Conservation (phyloP, 1,140 invertebrate species). For the Trachymyrmex septentrionalis region DNA sequence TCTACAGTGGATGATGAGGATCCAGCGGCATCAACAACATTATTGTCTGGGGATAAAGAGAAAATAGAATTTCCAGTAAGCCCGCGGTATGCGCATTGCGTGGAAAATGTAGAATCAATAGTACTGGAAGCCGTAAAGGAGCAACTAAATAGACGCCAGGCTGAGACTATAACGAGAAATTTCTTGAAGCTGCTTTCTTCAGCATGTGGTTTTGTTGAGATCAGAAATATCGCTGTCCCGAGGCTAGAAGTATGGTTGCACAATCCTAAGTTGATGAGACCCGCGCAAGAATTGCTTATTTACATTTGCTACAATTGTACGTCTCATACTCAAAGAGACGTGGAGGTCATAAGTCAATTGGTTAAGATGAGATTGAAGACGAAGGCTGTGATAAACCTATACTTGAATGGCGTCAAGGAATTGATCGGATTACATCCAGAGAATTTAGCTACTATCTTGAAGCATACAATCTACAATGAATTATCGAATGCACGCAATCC, state of each 20-base stretch:
- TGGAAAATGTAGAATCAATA: slow-evolving; percentile 92
- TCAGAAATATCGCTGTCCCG: slow-evolving; percentile 93
- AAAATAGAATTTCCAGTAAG: slow-evolving; percentile 85
- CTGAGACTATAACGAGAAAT: slow-evolving; percentile 95
- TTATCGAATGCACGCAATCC: slow-evolving; percentile 96
- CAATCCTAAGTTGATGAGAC: slow-evolving; percentile 96
- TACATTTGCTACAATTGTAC: slow-evolving; percentile 96
- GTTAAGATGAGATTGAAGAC: slow-evolving; percentile 97
- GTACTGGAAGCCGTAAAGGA: slow-evolving; percentile 96
- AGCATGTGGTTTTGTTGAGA: slow-evolving; percentile 94
- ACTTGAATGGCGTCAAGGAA: slow-evolving; percentile 93
- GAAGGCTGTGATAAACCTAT: slow-evolving; percentile 96
- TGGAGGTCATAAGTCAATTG: slow-evolving; percentile 96
- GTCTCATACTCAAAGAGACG: slow-evolving; percentile 92
- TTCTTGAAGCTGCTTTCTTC: slow-evolving; percentile 94
- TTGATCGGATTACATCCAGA: slow-evolving; percentile 89
- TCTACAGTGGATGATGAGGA: slow-evolving; percentile 88
- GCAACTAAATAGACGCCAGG: slow-evolving; percentile 93
- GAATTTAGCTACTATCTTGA: slow-evolving; percentile 95
- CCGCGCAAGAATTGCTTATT: slow-evolving; percentile 97
- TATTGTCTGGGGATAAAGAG: slow-evolving; percentile 84
- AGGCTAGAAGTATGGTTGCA: slow-evolving; percentile 97
- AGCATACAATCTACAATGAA: slow-evolving; percentile 98
- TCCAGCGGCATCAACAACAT: slow-evolving; percentile 83
- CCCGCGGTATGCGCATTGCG: slow-evolving; percentile 89